phyloP scores from a whole-genome alignment of 2,113 vertebrate genomes.

The Pluvialis apricaria region DNA sequence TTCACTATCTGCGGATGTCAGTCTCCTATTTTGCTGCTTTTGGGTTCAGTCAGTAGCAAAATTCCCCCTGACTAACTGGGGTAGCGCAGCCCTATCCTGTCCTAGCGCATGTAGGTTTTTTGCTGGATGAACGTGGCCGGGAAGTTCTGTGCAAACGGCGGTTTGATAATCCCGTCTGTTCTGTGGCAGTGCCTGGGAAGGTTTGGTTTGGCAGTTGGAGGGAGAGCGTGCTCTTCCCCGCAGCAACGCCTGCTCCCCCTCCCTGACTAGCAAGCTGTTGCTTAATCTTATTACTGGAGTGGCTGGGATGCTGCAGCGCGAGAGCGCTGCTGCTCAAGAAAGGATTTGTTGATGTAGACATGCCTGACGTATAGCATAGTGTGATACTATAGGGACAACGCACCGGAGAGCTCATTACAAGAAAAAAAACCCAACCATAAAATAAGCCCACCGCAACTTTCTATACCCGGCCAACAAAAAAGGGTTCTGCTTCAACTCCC shows the following conservation, averaged over 20 bases:
- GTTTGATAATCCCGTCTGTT: neutral
- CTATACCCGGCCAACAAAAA: neutral
- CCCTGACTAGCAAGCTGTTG: neutral
- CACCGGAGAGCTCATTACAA: too few relatives aligned
- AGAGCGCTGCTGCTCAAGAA: neutral
- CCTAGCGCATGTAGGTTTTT: neutral
- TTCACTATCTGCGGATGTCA: neutral
- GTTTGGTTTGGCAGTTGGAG: neutral
- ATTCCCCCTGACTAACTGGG: neutral
- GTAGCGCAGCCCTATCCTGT: neutral
- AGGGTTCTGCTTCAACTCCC: neutral
- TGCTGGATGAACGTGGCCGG: rapidly evolving
- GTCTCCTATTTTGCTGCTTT: neutral
- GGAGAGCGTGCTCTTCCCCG: neutral
- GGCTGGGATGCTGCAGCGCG: neutral
- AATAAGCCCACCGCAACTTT: neutral
- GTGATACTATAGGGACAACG: neutral
- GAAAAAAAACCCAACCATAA: neutral
- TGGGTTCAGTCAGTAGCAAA: neutral
- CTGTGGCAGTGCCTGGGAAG: neutral
- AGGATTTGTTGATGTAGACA: neutral
- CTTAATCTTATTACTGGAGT: neutral
- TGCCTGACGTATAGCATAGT: rapidly evolving
- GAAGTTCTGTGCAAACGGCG: neutral
- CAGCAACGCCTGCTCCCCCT: neutral